Base-by-base conservation (phyloP, 1,140 invertebrate species). In the Gonatopus flavifemur region DNA sequence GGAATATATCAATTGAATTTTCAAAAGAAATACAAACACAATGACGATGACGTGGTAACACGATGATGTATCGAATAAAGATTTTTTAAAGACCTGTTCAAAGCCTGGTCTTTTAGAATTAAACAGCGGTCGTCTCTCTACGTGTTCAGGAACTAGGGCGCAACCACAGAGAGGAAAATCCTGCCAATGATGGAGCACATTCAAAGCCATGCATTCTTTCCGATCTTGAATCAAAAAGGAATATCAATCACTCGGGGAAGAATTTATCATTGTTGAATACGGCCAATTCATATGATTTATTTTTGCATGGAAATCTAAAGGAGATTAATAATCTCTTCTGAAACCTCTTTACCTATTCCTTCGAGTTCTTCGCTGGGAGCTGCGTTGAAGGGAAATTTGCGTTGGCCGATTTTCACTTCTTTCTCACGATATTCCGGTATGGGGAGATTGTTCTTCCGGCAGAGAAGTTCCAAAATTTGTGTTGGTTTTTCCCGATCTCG, bases 51-150 rank as follows among this genome's bases (percentile, higher is more conserved):
- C n/a, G n/a, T n/a, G n/a, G n/a, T n/a, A n/a, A n/a, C n/a, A n/a
- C n/a, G n/a, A n/a, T n/a, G n/a, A n/a, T n/a, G n/a, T n/a, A n/a
- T n/a, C n/a, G n/a, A n/a, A n/a, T n/a, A n/a, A n/a, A n/a, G n/a
- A n/a, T n/a, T n/a, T n/a, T n/a, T n/a, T n/a, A n/a, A n/a, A n/a
- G 59, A 88, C 90, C 82, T 92, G 90, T 72, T 93, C 90, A 13
- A 94, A 81, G 28, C 89, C 91, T 1, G 89, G 88, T 72, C 85
- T 87, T 24, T 86, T 81, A 15, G 83, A 82, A 68, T 89, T 84
- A 64, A 86, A 93, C 12, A 96, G 79, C 7, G 87, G 83, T 38
- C 93, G 79, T 12, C 90, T 91, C 75, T 96, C 93, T 28, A 96
- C 84, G 69, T 96, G 92, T 75, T 96, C 92, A 0, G 91, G 90